These are phyloP conservation scores for Tyrophagus putrescentiae DNA, from an alignment of 1,140 invertebrate species.

Conservation along the genomic window DNA sequence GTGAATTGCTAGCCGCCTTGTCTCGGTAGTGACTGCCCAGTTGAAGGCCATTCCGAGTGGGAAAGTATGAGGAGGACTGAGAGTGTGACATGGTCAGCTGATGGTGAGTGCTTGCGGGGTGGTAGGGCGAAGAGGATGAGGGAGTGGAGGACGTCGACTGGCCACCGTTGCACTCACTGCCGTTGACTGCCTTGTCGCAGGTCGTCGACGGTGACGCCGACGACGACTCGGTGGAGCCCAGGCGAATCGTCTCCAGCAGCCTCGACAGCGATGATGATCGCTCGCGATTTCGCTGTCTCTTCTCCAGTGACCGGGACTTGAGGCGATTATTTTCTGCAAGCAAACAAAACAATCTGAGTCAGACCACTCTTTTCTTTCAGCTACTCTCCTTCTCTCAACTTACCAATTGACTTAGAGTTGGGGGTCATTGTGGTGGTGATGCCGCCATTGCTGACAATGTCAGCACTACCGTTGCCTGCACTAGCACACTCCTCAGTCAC, in stretches of 20 bases:
- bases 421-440: background rate
- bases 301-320: constrained; percentile 4
- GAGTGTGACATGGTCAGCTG: background rate
- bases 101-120: background rate
- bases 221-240: background rate
- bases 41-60: background rate
- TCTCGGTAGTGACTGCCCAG: constrained; percentile 23
- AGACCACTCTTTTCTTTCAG: too few species aligned
- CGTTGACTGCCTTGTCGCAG: background rate
- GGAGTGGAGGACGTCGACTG: background rate
- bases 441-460: background rate
- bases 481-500: background rate
- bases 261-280: constrained; percentile 19
- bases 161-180: background rate
- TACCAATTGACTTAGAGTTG: constrained; percentile 12
- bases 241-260: constrained; percentile 8
- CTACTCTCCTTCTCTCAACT: too few species aligned
- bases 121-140: constrained; percentile 6
- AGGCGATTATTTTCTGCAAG: background rate
- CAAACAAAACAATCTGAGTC: background rate
- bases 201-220: background rate
- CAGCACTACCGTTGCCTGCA: background rate
- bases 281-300: constrained; percentile 15
- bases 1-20: constrained; percentile 40
- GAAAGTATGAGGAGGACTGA: background rate